These are phyloP conservation scores for Saccostrea echinata DNA, from an alignment of 1,140 invertebrate genomes.

Conservation along the genomic window DNA sequence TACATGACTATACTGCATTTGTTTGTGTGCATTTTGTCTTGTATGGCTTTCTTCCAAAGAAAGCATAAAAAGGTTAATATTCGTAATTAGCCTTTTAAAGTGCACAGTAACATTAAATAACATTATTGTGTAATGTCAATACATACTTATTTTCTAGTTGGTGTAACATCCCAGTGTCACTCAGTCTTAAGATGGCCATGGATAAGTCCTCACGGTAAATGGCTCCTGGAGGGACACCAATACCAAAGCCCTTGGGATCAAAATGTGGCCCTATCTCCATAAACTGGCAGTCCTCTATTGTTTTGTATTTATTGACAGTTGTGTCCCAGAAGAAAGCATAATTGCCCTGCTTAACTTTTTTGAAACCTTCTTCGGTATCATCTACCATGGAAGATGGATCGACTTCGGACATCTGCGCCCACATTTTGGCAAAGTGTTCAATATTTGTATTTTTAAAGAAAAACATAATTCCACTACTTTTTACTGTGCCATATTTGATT, in stretches of 20 bases:
- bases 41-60: background rate
- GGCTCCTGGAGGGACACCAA: constrained; percentile 84
- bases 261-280: constrained; percentile 77
- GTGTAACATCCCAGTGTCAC: constrained; percentile 95
- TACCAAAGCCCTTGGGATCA: constrained; percentile 78
- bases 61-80: background rate
- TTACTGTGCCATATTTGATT: constrained; percentile 78
- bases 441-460: constrained; percentile 92
- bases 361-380: constrained; percentile 71
- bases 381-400: constrained; percentile 74
- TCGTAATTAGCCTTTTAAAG: background rate
- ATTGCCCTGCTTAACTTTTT: constrained; percentile 74
- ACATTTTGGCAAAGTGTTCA: constrained; percentile 98
- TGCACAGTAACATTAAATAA: too few species aligned
- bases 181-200: constrained; percentile 94
- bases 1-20: too few species aligned
- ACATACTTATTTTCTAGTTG: constrained; percentile 84
- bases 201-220: constrained; percentile 97
- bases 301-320: constrained; percentile 77
- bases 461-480: constrained; percentile 74
- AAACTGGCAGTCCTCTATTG: constrained; percentile 76
- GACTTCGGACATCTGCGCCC: constrained; percentile 82
- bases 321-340: constrained; percentile 80
- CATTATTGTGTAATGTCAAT: background rate
- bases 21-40: too few species aligned